These are phyloP conservation scores for Nasonovia ribisnigri DNA, from an alignment of 2,888 invertebrate genomes.

Conservation along the genomic window DNA sequence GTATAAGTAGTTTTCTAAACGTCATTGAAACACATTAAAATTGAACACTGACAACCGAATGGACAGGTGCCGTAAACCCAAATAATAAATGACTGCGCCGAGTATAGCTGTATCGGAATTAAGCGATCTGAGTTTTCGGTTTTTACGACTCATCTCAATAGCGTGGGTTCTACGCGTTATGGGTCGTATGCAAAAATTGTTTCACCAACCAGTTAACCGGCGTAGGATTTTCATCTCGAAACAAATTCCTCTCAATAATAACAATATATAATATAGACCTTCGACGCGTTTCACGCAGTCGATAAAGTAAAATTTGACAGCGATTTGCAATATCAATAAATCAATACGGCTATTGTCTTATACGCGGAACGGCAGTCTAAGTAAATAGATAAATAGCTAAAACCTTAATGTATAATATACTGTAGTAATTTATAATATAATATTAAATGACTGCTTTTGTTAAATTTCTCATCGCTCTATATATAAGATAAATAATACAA, in stretches of 20 bases:
- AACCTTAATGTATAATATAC: not conserved
- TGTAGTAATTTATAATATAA: not conserved
- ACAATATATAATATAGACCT: constrained; percentile 7
- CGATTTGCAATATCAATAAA: constrained; percentile 13
- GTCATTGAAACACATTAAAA: constrained; percentile 21
- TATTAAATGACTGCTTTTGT: not conserved
- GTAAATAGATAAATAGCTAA: not conserved
- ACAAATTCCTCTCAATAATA: constrained; percentile 20
- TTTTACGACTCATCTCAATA: constrained; percentile 40
- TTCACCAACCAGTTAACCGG: constrained; percentile 9
- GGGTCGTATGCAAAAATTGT: constrained; percentile 17
- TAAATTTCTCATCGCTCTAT: not conserved
- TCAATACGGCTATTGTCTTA: not conserved
- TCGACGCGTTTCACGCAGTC: not conserved
- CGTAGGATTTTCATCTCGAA: not conserved
- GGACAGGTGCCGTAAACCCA: constrained; percentile 43
- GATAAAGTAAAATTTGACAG: not conserved
- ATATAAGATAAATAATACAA: not conserved
- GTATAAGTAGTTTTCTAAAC: not conserved
- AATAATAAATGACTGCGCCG: constrained; percentile 33
- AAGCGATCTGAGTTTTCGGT: constrained; percentile 35
- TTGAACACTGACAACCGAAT: not conserved
- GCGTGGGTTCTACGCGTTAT: constrained; percentile 7
- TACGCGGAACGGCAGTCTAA: not conserved
- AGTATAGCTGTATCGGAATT: constrained; percentile 42